These are phyloP conservation scores for Melospiza georgiana DNA, from an alignment of 2,113 vertebrate species.

Conservation along the genomic window DNA sequence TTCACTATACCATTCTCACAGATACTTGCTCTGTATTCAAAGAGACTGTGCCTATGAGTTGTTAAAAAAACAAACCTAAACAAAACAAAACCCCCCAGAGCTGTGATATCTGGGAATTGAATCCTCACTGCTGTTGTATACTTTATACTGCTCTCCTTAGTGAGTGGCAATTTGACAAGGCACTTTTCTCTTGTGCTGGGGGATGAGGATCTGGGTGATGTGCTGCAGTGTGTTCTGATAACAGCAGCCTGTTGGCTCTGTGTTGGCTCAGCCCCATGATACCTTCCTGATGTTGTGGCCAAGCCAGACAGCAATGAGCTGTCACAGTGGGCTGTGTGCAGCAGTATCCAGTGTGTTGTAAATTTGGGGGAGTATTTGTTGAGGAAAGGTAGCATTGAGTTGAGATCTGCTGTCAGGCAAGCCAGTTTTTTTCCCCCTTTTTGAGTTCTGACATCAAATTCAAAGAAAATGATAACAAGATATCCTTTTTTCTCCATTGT, in stretches of 20 bases:
- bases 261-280: not conserved
- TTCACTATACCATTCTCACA: not conserved
- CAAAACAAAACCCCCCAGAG: not conserved
- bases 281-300: not conserved
- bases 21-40: not conserved
- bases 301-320: not conserved
- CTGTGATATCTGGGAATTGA: not conserved
- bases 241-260: not conserved
- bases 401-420: not conserved
- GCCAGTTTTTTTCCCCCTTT: not conserved
- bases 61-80: not conserved
- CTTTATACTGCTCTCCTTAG: not conserved
- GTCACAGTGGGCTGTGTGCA: not conserved
- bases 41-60: not conserved
- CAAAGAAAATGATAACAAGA: not conserved
- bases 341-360: too few species aligned
- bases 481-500: not conserved
- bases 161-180: not conserved
- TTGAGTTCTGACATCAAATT: not conserved
- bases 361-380: not conserved
- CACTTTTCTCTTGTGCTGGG: not conserved
- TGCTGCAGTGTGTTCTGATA: not conserved
- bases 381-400: not conserved
- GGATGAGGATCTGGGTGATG: not conserved
- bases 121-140: not conserved